Percentiles rank a stretch among this genome's conserved stretches.
Conservation (phyloP, 2,113 vertebrate species). For the Phylloscopus trochiloides region DNA sequence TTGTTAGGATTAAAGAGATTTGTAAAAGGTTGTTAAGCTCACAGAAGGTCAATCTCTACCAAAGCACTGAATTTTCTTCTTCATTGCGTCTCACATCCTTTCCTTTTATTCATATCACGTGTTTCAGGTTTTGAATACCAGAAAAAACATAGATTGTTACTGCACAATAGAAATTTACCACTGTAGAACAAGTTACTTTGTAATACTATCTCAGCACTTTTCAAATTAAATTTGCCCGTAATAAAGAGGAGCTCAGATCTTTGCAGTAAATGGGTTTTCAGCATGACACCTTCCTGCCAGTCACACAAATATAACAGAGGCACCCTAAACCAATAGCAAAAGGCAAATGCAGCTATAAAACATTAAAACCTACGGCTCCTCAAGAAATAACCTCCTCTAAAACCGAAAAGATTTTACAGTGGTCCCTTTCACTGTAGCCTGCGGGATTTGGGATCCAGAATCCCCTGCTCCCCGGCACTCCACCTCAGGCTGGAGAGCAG, state of each 20-base stretch:
- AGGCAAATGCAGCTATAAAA: background rate
- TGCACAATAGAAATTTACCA: background rate
- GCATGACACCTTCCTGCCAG: background rate
- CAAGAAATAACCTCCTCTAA: background rate
- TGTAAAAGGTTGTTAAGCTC: background rate
- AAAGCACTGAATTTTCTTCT: background rate
- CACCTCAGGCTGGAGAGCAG: background rate
- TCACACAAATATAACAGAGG: background rate
- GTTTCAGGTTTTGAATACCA: background rate
- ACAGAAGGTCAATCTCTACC: background rate
- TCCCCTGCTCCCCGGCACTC: rapidly evolving
- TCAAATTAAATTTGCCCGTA: background rate
- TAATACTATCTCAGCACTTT: background rate
- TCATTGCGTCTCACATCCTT: background rate
- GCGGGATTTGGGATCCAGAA: background rate
- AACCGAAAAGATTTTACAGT: rapidly evolving
- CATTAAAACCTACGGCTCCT: rapidly evolving
- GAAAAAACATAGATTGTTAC: background rate
- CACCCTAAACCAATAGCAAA: background rate
- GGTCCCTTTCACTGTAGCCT: background rate
- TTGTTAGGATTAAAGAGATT: background rate
- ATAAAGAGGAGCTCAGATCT: background rate
- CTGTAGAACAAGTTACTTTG: background rate
- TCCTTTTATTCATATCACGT: background rate
- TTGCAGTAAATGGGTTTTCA: background rate